These are phyloP conservation scores for Pogonomyrmex barbatus DNA, from an alignment of 1,140 invertebrate genomes.

Conservation along the genomic window DNA sequence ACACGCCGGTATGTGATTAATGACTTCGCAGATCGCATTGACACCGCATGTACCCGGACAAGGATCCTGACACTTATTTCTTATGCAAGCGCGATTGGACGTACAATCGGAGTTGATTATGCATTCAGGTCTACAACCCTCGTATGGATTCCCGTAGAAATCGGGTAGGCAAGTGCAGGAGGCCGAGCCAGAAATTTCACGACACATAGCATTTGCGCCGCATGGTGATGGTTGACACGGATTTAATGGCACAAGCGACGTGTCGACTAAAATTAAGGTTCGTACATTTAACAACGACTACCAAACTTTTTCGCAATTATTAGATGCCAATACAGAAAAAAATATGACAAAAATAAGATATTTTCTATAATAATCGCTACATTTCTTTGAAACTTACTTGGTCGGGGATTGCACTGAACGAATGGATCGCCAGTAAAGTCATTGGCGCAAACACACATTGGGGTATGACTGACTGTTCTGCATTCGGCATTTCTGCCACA, in stretches of 20 bases:
- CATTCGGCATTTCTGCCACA: conserved; percentile 88
- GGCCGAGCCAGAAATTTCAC: conserved; percentile 87
- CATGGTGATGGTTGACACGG: conserved; percentile 92
- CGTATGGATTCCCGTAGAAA: conserved; percentile 89
- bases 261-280: conserved; percentile 46
- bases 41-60: conserved; percentile 92
- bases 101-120: conserved; percentile 89
- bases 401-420: conserved; percentile 82
- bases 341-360: not conserved
- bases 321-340: not conserved
- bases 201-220: conserved; percentile 91
- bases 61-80: conserved; percentile 90
- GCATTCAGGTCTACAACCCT: conserved; percentile 90
- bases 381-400: conserved; percentile 78
- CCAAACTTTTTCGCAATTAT: not conserved
- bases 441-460: conserved; percentile 87
- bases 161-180: conserved; percentile 88
- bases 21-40: conserved; percentile 90
- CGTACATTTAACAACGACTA: conserved; percentile 7
- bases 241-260: conserved; percentile 81
- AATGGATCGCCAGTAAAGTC: conserved; percentile 87
- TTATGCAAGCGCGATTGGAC: conserved; percentile 87
- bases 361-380: not conserved
- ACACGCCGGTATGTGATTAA: conserved; percentile 92
- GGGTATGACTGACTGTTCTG: conserved; percentile 87